A percentile compares a stretch with the other conserved stretches of the same genome.
These are phyloP conservation scores for Peromyscus attwateri DNA, from an alignment of 2,797 vertebrate genomes.

Conservation along the genomic window DNA sequence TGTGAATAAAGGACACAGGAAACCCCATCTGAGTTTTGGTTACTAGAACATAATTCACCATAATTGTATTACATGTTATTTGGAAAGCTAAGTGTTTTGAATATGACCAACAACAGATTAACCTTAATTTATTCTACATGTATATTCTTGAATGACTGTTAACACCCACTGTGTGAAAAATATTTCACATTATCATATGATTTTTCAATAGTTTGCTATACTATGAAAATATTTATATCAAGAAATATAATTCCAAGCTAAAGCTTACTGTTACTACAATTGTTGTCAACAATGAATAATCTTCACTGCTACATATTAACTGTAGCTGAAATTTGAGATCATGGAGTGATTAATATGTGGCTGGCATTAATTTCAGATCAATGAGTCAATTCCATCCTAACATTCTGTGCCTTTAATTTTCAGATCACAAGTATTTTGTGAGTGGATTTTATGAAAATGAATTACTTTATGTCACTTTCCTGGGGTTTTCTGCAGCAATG, in stretches of 20 bases:
- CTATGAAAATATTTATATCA: conserved; percentile 7
- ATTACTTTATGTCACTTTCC: background rate
- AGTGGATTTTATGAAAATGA: conserved; percentile 12
- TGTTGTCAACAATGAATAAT: background rate
- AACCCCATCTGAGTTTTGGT: background rate
- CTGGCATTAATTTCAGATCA: conserved; percentile 65
- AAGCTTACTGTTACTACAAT: background rate
- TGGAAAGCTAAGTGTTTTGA: background rate
- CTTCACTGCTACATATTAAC: background rate
- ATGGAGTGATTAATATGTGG: background rate
- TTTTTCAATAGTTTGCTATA: conserved; percentile 35
- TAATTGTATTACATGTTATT: background rate
- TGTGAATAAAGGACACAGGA: background rate
- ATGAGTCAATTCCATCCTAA: conserved; percentile 54
- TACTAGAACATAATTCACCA: background rate
- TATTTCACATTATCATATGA: background rate
- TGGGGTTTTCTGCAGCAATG: background rate
- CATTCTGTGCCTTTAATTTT: conserved; percentile 60
- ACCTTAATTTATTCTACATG: conserved; percentile 1
- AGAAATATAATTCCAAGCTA: conserved; percentile 42
- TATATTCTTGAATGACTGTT: background rate
- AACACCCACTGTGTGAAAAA: background rate
- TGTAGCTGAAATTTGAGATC: conserved; percentile 51
- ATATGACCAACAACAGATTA: background rate
- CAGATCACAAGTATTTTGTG: conserved; percentile 50